A percentile compares a stretch with the other conserved stretches of the same genome.
Evolutionary conservation across 2,888 invertebrate genomes (phyloP).

Genomic region (Panopea generosa): DNA sequence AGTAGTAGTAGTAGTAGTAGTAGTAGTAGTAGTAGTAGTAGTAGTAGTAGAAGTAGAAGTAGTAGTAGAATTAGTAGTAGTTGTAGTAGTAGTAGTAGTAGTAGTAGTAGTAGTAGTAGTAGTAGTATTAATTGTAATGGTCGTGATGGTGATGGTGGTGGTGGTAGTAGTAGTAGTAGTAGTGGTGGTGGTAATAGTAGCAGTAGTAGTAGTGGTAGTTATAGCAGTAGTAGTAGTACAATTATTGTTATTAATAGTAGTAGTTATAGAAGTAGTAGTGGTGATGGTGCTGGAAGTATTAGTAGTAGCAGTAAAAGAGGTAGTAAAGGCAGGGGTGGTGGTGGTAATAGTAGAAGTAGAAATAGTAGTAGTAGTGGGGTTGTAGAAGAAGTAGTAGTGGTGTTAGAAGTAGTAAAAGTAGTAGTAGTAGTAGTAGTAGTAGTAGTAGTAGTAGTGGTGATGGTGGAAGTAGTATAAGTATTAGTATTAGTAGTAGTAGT

Average conservation of each 20-base stretch:
- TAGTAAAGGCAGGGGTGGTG: slow-evolving; percentile 1
- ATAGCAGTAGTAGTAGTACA: not conserved
- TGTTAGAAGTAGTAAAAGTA: slow-evolving; percentile 15
- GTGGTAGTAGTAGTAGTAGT: slow-evolving; percentile 14
- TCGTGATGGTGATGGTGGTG: slow-evolving; percentile 1
- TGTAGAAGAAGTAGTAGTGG: slow-evolving; percentile 2
- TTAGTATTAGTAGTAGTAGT: slow-evolving; percentile 13
- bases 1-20: slow-evolving; percentile 35
- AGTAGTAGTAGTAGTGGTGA: slow-evolving; percentile 19
- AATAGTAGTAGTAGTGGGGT: not conserved
- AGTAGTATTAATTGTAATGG: slow-evolving; percentile 11
- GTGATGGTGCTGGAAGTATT: not conserved
- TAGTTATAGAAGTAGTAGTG: not conserved
- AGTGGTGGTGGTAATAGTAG: slow-evolving; percentile 6
- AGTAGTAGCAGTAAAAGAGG: not conserved
- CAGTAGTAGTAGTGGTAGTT: slow-evolving; percentile 13
- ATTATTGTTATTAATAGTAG: not conserved
- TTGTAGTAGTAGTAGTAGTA: slow-evolving; percentile 11
- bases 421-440: slow-evolving; percentile 23
- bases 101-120: slow-evolving; percentile 2
- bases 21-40: slow-evolving; percentile 35
- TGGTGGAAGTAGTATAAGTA: slow-evolving; percentile 10
- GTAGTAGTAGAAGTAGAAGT: slow-evolving; percentile 35
- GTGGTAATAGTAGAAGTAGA: not conserved
- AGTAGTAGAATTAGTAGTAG: slow-evolving; percentile 10